A percentile compares a stretch with the other conserved stretches of the same genome.
Conservation (phyloP, 2,888 invertebrate species). For the Drosophila flavopinicola region DNA sequence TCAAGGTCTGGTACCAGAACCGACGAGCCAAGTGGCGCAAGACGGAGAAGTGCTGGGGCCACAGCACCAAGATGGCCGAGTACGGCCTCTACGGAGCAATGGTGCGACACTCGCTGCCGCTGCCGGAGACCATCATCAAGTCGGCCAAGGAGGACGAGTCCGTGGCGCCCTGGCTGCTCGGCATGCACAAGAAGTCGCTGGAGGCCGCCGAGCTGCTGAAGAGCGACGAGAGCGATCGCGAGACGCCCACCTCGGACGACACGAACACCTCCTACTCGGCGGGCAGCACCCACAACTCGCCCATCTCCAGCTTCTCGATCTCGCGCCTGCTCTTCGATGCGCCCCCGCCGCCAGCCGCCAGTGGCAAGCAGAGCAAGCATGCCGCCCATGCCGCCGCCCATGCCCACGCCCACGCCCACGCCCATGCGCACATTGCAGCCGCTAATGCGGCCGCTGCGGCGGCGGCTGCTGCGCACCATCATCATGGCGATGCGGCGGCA, state of each 20-base stretch:
- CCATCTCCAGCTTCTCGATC: conserved; percentile 84
- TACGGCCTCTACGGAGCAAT: conserved; percentile 99
- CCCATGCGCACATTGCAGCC: conserved; percentile 62
- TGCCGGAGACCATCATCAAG: conserved; percentile 99
- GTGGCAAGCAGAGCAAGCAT: conserved; percentile 58
- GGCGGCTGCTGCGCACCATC: conserved; percentile 55
- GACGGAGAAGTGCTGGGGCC: conserved; percentile 99
- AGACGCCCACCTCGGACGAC: conserved; percentile 86
- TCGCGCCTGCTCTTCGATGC: conserved; percentile 83
- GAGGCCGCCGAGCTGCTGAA: conserved; percentile 99
- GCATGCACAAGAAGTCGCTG: conserved; percentile 97
- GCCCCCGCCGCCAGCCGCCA: conserved; percentile 61
- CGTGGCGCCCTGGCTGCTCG: conserved; percentile 99
- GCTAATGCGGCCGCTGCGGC: conserved; percentile 55
- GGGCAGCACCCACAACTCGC: conserved; percentile 84
- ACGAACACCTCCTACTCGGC: conserved; percentile 86
- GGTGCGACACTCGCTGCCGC: conserved; percentile 99
- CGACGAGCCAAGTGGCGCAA: conserved; percentile 99
- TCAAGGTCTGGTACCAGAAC: conserved; percentile 97
- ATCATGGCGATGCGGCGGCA: conserved; percentile 52
- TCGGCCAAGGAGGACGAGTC: conserved; percentile 98
- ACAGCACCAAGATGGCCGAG: conserved; percentile 99
- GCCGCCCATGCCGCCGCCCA: conserved; percentile 59
- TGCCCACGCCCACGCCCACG: conserved; percentile 46
- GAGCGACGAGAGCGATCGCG: conserved; percentile 89